Percentiles rank a stretch among this genome's conserved stretches.
Conservation (phyloP, 1,140 invertebrate genomes). For the Leptopilina boulardi region DNA sequence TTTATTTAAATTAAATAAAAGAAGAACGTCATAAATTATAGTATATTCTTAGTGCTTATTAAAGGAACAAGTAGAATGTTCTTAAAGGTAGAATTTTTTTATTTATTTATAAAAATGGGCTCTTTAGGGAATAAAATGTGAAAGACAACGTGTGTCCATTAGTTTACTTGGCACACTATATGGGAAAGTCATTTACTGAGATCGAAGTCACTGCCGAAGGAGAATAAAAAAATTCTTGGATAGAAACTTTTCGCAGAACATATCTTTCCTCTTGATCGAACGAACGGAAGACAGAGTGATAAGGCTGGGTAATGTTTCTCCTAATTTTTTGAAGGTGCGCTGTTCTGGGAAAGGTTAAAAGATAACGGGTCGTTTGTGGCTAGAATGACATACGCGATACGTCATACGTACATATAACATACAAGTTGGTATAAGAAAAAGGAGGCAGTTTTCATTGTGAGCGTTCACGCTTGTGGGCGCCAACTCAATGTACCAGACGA, state of each 20-base stretch:
- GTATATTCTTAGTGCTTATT: too few species aligned
- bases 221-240: conserved; percentile 14
- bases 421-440: conserved; percentile 38
- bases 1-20: too few species aligned
- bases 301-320: conserved; percentile 63
- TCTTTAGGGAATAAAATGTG: background rate
- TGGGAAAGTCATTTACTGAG: background rate
- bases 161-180: conserved; percentile 12
- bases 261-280: conserved; percentile 3
- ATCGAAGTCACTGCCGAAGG: background rate
- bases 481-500: conserved; percentile 68
- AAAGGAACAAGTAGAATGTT: too few species aligned
- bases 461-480: conserved; percentile 47
- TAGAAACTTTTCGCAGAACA: background rate
- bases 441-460: conserved; percentile 36
- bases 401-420: conserved; percentile 48
- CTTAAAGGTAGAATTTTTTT: too few species aligned
- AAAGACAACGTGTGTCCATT: background rate
- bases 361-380: conserved; percentile 60
- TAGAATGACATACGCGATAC: conserved; percentile 68
- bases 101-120: background rate
- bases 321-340: conserved; percentile 63
- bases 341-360: conserved; percentile 58
- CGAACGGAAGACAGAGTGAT: conserved; percentile 51
- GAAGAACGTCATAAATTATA: too few species aligned